These are phyloP conservation scores for Oreochromis mossambicus DNA, from an alignment of 2,797 vertebrate species.

Conservation along the genomic window DNA sequence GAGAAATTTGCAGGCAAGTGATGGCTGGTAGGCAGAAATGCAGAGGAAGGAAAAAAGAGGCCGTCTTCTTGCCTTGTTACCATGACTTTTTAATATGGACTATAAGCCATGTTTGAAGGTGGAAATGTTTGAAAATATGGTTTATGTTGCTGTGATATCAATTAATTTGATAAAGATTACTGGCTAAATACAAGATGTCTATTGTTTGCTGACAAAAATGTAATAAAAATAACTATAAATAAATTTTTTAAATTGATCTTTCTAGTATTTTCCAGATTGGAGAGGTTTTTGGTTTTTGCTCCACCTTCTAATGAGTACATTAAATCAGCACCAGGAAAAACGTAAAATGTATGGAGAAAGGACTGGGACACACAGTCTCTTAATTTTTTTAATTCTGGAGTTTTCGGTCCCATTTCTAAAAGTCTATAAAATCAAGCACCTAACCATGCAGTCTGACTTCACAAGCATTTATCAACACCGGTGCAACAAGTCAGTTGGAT, in stretches of 20 bases:
- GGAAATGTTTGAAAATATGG: neutral
- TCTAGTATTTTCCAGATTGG: neutral
- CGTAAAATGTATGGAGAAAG: neutral
- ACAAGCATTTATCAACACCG: rapidly evolving
- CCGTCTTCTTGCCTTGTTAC: conserved; percentile 2
- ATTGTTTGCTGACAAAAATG: neutral
- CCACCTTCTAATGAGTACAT: neutral
- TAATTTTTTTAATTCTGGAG: neutral
- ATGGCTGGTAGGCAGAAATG: conserved; percentile 22
- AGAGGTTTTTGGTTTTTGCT: neutral
- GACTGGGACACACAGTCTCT: neutral
- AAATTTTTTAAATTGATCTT: neutral
- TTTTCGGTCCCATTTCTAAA: neutral
- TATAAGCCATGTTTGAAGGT: neutral
- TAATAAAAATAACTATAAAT: rapidly evolving
- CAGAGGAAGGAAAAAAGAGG: neutral
- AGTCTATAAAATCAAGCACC: neutral
- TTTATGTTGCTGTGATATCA: neutral
- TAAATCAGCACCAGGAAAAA: neutral
- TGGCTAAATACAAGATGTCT: rapidly evolving
- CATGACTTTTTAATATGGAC: neutral
- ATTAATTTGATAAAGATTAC: neutral
- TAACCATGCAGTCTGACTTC: neutral
- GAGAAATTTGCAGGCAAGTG: conserved; percentile 39
- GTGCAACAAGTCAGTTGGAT: neutral